Evolutionary conservation across 2,113 vertebrate species (phyloP).

Genomic region (Bucco capensis): DNA sequence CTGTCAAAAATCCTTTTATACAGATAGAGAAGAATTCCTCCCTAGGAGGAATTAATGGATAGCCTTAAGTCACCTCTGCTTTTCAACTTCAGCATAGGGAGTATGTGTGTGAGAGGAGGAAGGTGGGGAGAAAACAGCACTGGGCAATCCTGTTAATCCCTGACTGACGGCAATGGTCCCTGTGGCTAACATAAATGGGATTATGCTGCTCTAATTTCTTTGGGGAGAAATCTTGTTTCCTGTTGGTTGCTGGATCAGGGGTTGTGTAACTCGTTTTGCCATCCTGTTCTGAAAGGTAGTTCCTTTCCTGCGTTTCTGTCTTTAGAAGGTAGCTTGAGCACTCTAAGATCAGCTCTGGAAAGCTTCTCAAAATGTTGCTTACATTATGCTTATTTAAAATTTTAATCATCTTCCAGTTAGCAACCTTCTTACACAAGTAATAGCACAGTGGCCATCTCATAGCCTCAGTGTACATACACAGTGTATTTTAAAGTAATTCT

Average conservation of each 20-base stretch:
- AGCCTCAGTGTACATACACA: background rate
- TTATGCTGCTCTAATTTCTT: background rate
- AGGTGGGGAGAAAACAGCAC: background rate
- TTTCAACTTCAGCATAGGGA: background rate
- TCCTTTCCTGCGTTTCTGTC: background rate
- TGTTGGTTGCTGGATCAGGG: background rate
- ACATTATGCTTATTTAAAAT: background rate
- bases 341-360: background rate
- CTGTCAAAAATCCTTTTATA: slow-evolving; percentile 30
- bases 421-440: background rate
- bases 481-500: background rate
- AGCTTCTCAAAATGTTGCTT: background rate
- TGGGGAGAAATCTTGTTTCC: background rate
- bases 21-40: background rate
- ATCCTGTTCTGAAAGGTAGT: background rate
- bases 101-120: background rate
- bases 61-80: slow-evolving; percentile 13
- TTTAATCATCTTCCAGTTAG: background rate
- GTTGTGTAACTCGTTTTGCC: background rate
- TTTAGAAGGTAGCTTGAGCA: background rate
- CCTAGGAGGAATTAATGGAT: background rate
- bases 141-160: background rate
- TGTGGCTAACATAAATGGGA: background rate
- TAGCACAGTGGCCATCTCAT: background rate
- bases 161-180: background rate